Base-by-base conservation (phyloP, 2,888 invertebrate species). In the Tinea pellionella region DNA sequence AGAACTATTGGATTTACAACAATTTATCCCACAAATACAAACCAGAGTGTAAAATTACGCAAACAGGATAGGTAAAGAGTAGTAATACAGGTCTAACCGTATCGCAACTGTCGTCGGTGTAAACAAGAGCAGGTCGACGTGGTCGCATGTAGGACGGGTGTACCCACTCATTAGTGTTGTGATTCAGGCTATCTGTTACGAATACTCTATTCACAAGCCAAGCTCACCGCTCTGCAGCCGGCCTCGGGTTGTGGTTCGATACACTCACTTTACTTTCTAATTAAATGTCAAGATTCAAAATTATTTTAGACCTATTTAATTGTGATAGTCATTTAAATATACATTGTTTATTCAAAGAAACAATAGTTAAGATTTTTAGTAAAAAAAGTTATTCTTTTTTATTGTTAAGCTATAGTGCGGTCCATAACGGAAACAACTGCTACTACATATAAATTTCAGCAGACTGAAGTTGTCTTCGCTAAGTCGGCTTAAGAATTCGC, bases 31-130 rank as follows among this genome's bases (percentile, higher is more conserved):
- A 6, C 24, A 24, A 24, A 24, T 24, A 24, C 24, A 24, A 24
- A 24, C 6, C 24, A 24, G 24, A 24, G 24, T 24, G 3, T 24
- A n/a, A 37, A 37, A 37, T 37, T 37, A 37, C 24, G 37, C n/a
- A 37, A 37, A 37, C 37, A 37, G n/a, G 37, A 37, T 12, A 37
- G 9, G 11, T 37, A 37, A 37, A 37, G 37, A 2, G 9, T 37
- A 37, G 11, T 37, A n/a, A n/a, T 24, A 6, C 24, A 1, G 37
- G 16, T 47, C 15, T 47, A 74, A 74, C 76, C 75, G 79, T 72
- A 74, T 70, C 64, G 73, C 78, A 77, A 72, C 78, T 78, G 78
- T 70, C 75, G 72, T 63, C 66, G 64, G 71, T 74, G 53, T 53
- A 53, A 53, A 53, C 24, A 53, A 19, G 24, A 53, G 53, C 53